Percentiles rank a stretch among this genome's conserved stretches.
These are phyloP conservation scores for Mesorhabditis spiculigera DNA, from an alignment of 2,888 invertebrate species.

Conservation along the genomic window DNA sequence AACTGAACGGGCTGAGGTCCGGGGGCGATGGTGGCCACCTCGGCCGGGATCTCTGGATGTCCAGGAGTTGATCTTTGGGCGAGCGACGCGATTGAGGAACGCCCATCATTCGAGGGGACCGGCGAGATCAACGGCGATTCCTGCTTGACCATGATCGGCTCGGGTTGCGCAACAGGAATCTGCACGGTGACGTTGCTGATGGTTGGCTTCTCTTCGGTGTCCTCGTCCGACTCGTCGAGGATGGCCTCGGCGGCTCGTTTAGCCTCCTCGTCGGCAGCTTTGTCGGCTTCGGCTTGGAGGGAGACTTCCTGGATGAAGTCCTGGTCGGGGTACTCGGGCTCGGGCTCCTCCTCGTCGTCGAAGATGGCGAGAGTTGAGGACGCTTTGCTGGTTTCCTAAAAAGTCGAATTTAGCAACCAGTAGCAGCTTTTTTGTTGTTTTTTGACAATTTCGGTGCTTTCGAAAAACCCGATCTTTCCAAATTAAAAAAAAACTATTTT, in stretches of 20 bases:
- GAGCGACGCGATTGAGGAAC: no score
- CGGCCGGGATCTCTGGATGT: not conserved
- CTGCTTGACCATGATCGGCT: not conserved
- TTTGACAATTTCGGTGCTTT: not conserved
- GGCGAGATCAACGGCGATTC: not conserved
- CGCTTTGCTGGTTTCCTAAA: not conserved
- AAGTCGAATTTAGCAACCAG: not conserved
- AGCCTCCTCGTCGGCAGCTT: not conserved
- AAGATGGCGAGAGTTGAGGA: slow-evolving; percentile 18
- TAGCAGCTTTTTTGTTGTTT: not conserved
- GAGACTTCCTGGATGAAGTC: slow-evolving; percentile 16
- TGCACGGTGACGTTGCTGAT: not conserved
- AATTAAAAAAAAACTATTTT: no score
- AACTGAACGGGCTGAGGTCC: not conserved
- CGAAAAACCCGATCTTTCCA: no score
- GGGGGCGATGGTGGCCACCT: no score
- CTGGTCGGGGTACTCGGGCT: slow-evolving; percentile 21
- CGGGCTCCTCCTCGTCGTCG: slow-evolving; percentile 28
- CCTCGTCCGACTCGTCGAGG: not conserved
- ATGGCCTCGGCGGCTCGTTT: slow-evolving; percentile 3
- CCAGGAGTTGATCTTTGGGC: not conserved
- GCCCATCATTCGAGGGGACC: not conserved
- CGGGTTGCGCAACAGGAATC: not conserved
- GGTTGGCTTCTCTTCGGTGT: no score
- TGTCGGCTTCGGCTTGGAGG: not conserved